Percentiles rank a stretch among this genome's conserved stretches.
Conservation (phyloP, 2,797 vertebrate genomes). For the Rhinella marina region DNA sequence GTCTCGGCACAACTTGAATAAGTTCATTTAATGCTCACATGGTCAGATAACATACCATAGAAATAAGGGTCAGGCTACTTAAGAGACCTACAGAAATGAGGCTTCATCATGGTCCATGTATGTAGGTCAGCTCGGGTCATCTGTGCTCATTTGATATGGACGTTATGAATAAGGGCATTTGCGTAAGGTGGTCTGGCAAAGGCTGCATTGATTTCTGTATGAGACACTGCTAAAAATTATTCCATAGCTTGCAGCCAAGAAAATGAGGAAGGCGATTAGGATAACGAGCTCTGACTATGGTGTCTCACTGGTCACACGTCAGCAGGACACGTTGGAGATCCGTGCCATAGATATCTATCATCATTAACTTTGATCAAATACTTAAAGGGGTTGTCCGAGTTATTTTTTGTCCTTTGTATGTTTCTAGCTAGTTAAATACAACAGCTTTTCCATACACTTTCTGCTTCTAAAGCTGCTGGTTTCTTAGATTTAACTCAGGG, state of each 20-base stretch:
- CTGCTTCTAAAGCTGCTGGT: too few relatives aligned
- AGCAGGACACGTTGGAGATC: neutral
- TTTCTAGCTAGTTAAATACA: too few relatives aligned
- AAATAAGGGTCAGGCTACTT: neutral
- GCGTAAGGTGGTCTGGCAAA: conserved; percentile 8
- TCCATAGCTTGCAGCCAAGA: conserved; percentile 48
- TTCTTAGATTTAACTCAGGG: too few relatives aligned
- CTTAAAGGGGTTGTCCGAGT: too few relatives aligned
- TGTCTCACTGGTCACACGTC: conserved; percentile 32
- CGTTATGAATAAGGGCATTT: conserved; percentile 34
- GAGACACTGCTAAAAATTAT: conserved; percentile 44
- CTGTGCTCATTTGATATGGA: conserved; percentile 42
- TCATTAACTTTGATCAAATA: conserved; percentile 45
- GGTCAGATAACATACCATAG: neutral
- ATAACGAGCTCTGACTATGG: conserved; percentile 38
- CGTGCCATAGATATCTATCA: conserved; percentile 37
- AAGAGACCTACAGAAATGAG: neutral
- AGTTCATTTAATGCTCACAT: neutral
- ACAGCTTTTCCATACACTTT: too few relatives aligned
- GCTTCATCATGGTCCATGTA: conserved; percentile 1
- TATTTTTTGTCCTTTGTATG: too few relatives aligned
- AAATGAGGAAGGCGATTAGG: conserved; percentile 46
- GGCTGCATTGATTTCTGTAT: conserved; percentile 48
- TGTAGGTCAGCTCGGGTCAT: conserved; percentile 44
- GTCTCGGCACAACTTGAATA: neutral